Evolutionary conservation across 2,797 vertebrate species (phyloP).

Genomic region (Spinus pinus): DNA sequence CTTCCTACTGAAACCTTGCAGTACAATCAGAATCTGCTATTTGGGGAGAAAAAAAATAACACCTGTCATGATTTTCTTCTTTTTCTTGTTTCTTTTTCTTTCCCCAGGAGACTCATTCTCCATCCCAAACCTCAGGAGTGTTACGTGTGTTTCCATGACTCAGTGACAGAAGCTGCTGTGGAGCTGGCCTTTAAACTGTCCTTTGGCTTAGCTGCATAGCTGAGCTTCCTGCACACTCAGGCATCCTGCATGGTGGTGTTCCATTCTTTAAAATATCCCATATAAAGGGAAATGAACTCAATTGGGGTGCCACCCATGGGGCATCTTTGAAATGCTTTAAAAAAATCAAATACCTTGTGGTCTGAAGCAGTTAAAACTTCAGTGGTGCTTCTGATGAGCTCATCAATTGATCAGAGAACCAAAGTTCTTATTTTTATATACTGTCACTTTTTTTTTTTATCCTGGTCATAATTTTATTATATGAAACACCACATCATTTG

Average conservation of each 20-base stretch:
- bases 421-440: not conserved
- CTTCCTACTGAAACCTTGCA: not conserved
- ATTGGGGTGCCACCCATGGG: not conserved
- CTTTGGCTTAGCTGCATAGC: conserved; percentile 85
- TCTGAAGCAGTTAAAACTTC: not conserved
- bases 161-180: conserved; percentile 89
- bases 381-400: not conserved
- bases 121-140: conserved; percentile 92
- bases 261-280: not conserved
- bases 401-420: not conserved
- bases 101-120: conserved; percentile 87
- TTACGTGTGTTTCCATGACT: conserved; percentile 96
- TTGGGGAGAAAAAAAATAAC: not conserved
- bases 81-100: not conserved
- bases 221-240: not conserved
- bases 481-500: not conserved
- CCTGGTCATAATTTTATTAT: not conserved
- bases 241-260: not conserved
- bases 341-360: not conserved
- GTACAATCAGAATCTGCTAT: not conserved
- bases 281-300: not conserved
- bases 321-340: not conserved
- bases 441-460: not conserved
- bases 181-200: conserved; percentile 95
- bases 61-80: not conserved